Conservation (phyloP, 2,888 invertebrate species). For the Miltochrista miniata region DNA sequence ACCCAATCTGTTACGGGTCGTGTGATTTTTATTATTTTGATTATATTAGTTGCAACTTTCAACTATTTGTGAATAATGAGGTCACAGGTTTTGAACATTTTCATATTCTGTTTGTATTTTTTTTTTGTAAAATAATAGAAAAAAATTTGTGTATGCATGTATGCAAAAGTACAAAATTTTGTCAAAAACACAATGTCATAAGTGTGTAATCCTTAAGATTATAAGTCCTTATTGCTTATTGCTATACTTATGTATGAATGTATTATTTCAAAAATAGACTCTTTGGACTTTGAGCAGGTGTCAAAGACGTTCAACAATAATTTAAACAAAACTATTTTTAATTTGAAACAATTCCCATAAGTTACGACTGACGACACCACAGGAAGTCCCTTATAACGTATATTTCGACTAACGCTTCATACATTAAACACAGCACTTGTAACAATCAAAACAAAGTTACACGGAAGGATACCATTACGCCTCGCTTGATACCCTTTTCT, state of each 20-base stretch:
- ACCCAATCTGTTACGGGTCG: slow-evolving; percentile 19
- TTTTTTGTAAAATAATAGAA: too few relatives aligned
- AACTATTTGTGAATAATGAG: too few relatives aligned
- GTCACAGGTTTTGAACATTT: too few relatives aligned
- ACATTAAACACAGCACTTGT: slow-evolving; percentile 55
- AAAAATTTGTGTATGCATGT: too few relatives aligned
- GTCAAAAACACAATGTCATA: too few relatives aligned
- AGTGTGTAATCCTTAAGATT: too few relatives aligned
- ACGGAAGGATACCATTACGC: slow-evolving; percentile 56
- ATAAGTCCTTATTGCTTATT: too few relatives aligned
- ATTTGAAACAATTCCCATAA: slow-evolving; percentile 49
- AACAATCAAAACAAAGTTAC: slow-evolving; percentile 68
- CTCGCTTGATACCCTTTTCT: slow-evolving; percentile 51
- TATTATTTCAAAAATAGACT: too few relatives aligned
- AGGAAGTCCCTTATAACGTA: slow-evolving; percentile 48
- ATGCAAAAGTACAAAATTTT: too few relatives aligned
- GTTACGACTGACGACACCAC: slow-evolving; percentile 23
- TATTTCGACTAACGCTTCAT: slow-evolving; percentile 53
- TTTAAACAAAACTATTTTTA: slow-evolving; percentile 11
- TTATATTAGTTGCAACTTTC: not conserved
- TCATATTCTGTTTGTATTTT: too few relatives aligned
- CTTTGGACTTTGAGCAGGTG: too few relatives aligned
- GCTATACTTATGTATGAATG: too few relatives aligned
- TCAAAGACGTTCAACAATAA: not conserved
- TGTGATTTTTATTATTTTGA: slow-evolving; percentile 22